phyloP scores from a whole-genome alignment of 1,140 invertebrate species.

The Mya arenaria region DNA sequence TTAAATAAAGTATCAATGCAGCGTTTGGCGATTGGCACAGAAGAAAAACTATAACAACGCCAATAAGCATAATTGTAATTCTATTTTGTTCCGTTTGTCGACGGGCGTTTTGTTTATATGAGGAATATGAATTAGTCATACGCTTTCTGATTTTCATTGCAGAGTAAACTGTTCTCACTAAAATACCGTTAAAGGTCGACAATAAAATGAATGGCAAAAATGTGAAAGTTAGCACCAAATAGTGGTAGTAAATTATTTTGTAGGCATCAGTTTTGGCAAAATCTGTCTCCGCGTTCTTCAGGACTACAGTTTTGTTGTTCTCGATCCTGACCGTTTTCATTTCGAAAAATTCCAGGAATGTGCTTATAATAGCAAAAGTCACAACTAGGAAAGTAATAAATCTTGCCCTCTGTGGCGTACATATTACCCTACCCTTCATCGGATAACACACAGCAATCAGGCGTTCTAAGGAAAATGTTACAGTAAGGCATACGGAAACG shows the following conservation, averaged over 20 bases:
- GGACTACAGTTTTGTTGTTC: neutral
- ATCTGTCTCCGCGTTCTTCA: constrained; percentile 43
- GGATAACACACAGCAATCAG: constrained; percentile 90
- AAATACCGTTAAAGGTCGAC: constrained; percentile 87
- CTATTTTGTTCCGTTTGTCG: constrained; percentile 72
- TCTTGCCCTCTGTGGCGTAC: constrained; percentile 82
- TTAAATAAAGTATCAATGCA: constrained; percentile 63
- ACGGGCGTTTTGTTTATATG: constrained; percentile 24
- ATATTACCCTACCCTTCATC: constrained; percentile 86
- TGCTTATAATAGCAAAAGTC: constrained; percentile 51
- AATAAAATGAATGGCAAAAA: constrained; percentile 86
- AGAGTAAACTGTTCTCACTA: constrained; percentile 86
- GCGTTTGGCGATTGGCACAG: constrained; percentile 88
- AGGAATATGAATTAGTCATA: constrained; percentile 82
- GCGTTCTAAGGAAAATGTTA: constrained; percentile 89
- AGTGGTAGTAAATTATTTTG: constrained; percentile 85
- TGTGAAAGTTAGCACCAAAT: constrained; percentile 85
- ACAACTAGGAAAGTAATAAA: constrained; percentile 54
- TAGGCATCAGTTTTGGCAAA: constrained; percentile 83
- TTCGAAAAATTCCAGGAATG: constrained; percentile 64
- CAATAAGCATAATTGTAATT: constrained; percentile 89
- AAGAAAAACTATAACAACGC: constrained; percentile 88
- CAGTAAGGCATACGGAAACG: constrained; percentile 88
- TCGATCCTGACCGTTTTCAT: constrained; percentile 35
- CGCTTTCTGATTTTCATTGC: constrained; percentile 82